phyloP scores from a whole-genome alignment of 2,113 vertebrate genomes.

The Rissa tridactyla region DNA sequence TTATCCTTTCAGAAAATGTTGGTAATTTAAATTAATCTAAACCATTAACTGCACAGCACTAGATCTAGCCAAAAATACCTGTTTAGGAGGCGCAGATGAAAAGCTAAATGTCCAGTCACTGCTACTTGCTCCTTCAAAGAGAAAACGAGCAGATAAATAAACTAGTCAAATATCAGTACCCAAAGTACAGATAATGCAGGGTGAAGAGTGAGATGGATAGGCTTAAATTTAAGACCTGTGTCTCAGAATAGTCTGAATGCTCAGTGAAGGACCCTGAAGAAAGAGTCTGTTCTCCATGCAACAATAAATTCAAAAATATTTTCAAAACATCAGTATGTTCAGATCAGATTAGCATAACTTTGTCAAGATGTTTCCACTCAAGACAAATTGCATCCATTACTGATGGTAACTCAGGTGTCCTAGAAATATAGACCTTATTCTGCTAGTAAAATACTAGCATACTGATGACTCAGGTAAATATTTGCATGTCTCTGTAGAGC shows the following conservation, averaged over 20 bases:
- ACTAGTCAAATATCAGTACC: not conserved
- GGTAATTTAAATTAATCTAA: not conserved
- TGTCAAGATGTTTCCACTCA: not conserved
- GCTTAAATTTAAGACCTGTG: not conserved
- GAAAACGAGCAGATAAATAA: not conserved
- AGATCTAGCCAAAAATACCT: not conserved
- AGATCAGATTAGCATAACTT: not conserved
- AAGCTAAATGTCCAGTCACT: not conserved
- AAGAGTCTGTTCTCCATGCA: not conserved
- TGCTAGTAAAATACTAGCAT: not conserved
- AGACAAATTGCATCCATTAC: not conserved
- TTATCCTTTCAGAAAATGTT: not conserved
- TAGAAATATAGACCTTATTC: not conserved
- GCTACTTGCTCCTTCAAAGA: not conserved
- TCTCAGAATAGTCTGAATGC: not conserved
- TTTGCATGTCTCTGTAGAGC: not conserved
- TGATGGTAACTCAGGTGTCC: not conserved
- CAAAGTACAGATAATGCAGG: not conserved
- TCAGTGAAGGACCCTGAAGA: not conserved
- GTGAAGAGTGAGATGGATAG: not conserved
- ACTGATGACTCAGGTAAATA: not conserved
- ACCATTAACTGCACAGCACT: not conserved
- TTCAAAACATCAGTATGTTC: not conserved
- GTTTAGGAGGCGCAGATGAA: not conserved
- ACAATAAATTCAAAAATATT: not conserved